Conservation (phyloP, 2,797 vertebrate species). For the Denticeps clupeoides region DNA sequence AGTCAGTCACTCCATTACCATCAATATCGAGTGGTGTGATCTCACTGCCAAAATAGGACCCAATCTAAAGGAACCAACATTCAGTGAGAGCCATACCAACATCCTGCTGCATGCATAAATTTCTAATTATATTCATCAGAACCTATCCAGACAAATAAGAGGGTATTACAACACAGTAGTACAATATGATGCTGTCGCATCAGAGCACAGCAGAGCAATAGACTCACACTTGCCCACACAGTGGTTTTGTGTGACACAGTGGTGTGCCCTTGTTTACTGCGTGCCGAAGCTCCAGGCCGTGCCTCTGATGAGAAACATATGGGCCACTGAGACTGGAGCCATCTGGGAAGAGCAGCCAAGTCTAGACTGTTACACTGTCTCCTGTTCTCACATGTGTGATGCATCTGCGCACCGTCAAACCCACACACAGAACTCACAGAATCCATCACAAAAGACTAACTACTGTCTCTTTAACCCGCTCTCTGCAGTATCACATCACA, state of each 20-base stretch:
- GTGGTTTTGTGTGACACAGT: slow-evolving; percentile 3
- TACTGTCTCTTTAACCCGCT: too few relatives aligned
- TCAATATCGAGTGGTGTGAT: slow-evolving; percentile 71
- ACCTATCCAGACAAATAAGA: too few relatives aligned
- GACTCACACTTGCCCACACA: not conserved
- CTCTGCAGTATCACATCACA: too few relatives aligned
- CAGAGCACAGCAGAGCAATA: too few relatives aligned
- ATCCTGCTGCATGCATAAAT: slow-evolving; percentile 6
- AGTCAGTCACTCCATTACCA: slow-evolving; percentile 61
- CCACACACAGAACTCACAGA: too few relatives aligned
- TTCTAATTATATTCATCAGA: too few relatives aligned
- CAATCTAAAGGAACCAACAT: slow-evolving; percentile 65
- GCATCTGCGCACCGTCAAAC: slow-evolving; percentile 14
- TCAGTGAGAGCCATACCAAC: slow-evolving; percentile 6
- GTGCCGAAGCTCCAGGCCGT: not conserved
- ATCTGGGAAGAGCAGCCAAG: slow-evolving; percentile 24
- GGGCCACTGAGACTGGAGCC: slow-evolving; percentile 12
- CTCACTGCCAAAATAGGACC: slow-evolving; percentile 88
- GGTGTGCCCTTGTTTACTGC: slow-evolving; percentile 10
- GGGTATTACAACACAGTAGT: too few relatives aligned
- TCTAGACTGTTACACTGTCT: slow-evolving; percentile 29
- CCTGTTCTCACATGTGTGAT: slow-evolving; percentile 22
- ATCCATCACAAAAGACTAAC: too few relatives aligned
- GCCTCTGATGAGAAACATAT: slow-evolving; percentile 28
- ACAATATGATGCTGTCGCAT: too few relatives aligned